Percentiles rank a stretch among this genome's conserved stretches.
phyloP scores from a whole-genome alignment of 2,888 invertebrate species.

The Melieria crassipennis region DNA sequence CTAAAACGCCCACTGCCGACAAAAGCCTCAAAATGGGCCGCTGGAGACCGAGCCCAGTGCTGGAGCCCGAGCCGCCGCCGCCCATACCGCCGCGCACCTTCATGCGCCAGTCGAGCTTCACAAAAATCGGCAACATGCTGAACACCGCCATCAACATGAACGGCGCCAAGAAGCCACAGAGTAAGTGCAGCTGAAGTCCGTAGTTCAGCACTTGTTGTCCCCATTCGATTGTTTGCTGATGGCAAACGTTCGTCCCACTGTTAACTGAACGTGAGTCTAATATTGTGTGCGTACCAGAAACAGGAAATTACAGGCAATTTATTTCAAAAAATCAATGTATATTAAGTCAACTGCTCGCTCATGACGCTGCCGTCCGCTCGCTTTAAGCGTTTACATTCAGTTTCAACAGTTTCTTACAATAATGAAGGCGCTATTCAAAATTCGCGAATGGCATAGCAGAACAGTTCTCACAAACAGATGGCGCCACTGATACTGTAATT shows the following conservation, averaged over 20 bases:
- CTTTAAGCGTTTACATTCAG: no score
- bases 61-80: constrained; percentile 62
- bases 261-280: neutral
- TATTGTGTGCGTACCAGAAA: no score
- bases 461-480: no score
- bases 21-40: constrained; percentile 58
- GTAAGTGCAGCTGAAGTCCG: constrained; percentile 48
- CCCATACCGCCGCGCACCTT: constrained; percentile 62
- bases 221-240: neutral
- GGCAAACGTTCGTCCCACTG: neutral
- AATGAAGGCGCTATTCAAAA: no score
- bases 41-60: constrained; percentile 63
- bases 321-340: no score
- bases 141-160: constrained; percentile 70
- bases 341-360: no score
- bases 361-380: no score
- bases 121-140: constrained; percentile 72
- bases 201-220: no score
- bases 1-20: constrained; percentile 32
- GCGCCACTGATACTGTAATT: no score
- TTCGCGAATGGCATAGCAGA: no score
- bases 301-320: no score
- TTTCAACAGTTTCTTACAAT: no score
- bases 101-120: constrained; percentile 73
- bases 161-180: constrained; percentile 56